Base-by-base conservation (phyloP, 2,113 vertebrate genomes). In the Nyctereutes procyonoides region DNA sequence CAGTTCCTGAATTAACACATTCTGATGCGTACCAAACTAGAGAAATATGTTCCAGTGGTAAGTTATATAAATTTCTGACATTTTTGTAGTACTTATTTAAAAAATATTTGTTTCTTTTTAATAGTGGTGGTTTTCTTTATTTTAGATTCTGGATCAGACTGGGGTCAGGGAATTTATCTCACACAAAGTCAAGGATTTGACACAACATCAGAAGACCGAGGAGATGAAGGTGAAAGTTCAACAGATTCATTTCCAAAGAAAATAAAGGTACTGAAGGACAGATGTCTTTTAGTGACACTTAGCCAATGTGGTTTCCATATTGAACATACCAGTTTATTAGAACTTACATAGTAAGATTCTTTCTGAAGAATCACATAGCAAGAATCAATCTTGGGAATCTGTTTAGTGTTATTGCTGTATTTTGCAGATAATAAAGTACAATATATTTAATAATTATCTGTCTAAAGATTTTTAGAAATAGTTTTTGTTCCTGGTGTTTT, bases 71-170 rank as follows among this genome's bases (percentile, higher is more conserved):
- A 58, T n/a, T 58, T 87, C 76, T 38, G 63, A 73, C 89, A 84
- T 65, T 0, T 0, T 96, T 92, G 12, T 95, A 96, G 4, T 93
- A 55, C 58, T 87, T 96, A 26, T 67, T 95, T 97, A 60, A 74
- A 88, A 97, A 76, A 20, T 88, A 0, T 77, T 95, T 62, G 2
- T 87, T 86, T 88, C 32, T 73, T 81, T 95, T 95, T 95, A 95
- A 43, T 73, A 60, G 56, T 98, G 77, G 85, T 96, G 94, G 38
- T 94, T 88, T 95, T 95, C 98, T 98, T 98, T 97, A 96, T 98
- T 98, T 98, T 98, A 99, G 99, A 99, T 98, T 99, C 99, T 97
- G 98, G 99, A 97, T 99, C 99, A 93, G 99, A 99, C 96, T 99
- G 99, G 99, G 99, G 99, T 97, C 99, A 99, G 97, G 98, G 99